Base-by-base conservation (phyloP, 1,140 invertebrate species). In the Alviniconcha marisindica region DNA sequence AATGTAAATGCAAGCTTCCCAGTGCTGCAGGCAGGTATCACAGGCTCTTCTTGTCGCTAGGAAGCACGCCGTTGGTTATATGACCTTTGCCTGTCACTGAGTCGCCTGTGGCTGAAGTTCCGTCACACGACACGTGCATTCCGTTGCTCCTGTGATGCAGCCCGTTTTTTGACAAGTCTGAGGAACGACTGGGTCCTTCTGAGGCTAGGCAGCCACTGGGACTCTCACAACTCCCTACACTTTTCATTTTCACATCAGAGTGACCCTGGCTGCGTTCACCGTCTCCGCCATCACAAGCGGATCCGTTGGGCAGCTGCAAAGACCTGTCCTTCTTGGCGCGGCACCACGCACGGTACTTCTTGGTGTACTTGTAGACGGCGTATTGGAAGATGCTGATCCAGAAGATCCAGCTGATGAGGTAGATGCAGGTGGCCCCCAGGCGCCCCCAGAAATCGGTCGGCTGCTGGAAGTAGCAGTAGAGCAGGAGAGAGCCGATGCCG, bases 351-450 rank as follows among this genome's bases (percentile, higher is more conserved):
- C 63, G 63, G 28, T 71, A 88, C 74, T 84, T 89, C 74, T 82
- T 91, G n/a, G 69, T 85, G 82, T 91, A 91, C 80, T 91, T 92
- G 31, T 86, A 87, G 33, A 86, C 56, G 21, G 89, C 90, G 88
- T 90, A 93, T 42, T 86, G 83, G 14, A 92, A 60, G 71, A 93
- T 92, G 66, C 79, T 88, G 1, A 91, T 71, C 87, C 89, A 93
- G 81, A 93, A 93, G 10, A 91, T 80, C 89, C 89, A 90, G 71
- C 91, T 85, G 5, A 93, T 86, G 14, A 73, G 73, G 82, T 93
- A 93, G 1, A 93, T 90, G 24, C 74, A 33, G 15, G 83, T 54
- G 18, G 87, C 90, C 2, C 89, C 92, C 31, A 91, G 40, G 44
- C 89, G 82, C 42, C 90, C 91, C 1, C 89, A 51, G 56, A 85